Base-by-base conservation (phyloP, 2,888 invertebrate genomes). In the Salticus scenicus region DNA sequence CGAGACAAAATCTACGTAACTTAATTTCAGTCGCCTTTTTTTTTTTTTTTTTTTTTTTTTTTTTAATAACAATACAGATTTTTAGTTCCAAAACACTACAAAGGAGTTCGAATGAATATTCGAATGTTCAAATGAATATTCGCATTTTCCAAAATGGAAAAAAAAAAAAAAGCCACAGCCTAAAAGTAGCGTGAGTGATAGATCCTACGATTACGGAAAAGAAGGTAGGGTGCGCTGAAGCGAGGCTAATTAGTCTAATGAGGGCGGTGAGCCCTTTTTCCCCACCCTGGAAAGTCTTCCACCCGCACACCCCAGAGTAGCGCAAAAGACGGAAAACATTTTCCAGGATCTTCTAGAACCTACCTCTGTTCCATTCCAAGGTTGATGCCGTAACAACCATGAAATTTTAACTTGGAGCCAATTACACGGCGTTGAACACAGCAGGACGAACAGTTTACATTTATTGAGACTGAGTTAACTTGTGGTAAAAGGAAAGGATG, bases 241-340 rank as follows among this genome's bases (percentile, higher is more conserved):
- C 30, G 66, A 66, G 30, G 14, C 28, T 28, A 66, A 66, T 66
- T 66, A 66, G 66, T 30, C 66, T 66, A 66, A 66, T 66, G 66
- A 66, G 30, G 63, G 14, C 28, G 14, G 28, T 14, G 66, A 66
- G 28, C 10, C 20, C n/a, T 31, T 31, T 31, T n/a, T 66, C 66
- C 30, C 66, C 14, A 30, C 14, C 20, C 66, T 28, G 47, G 17
- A 17, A 47, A 47, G 17, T 37, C 7, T 37, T 37, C 37, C 37
- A 37, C 37, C 37, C 37, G 12, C 37, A 37, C 12, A 37, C 37
- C 24, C 63, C 27, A 63, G 24, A 63, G 24, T 14, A 14, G 24
- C n/a, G 27, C 27, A 14, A 20, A 20, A 24, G 24, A 20, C 28
- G n/a, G 12, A 28, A 31, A 30, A 66, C 66, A 66, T 63, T 63